Conservation (phyloP, 2,888 invertebrate genomes). For the Synergus itoensis region DNA sequence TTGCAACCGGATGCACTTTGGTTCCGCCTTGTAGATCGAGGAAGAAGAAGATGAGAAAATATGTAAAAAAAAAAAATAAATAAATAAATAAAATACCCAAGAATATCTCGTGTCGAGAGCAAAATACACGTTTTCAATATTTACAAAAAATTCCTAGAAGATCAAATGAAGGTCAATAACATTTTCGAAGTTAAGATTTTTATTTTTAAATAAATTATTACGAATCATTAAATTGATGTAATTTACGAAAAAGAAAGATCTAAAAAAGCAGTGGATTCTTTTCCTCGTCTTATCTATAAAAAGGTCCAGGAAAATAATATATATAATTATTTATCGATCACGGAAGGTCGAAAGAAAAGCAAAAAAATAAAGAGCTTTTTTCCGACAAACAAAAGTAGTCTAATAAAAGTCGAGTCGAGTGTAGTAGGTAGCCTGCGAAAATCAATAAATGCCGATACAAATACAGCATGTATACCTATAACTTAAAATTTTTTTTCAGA, state of each 20-base stretch:
- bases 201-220: no score
- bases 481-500: conserved; percentile 3
- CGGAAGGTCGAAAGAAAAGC: not conserved
- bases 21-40: conserved; percentile 29
- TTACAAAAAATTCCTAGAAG: not conserved
- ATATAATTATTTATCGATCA: not conserved
- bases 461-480: not conserved
- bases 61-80: not conserved
- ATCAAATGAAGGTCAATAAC: not conserved
- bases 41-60: conserved; percentile 19
- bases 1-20: conserved; percentile 40
- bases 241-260: no score
- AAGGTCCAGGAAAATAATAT: conserved; percentile 5
- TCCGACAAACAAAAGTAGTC: not conserved
- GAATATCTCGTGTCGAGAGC: not conserved
- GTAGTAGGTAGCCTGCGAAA: not conserved
- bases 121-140: not conserved
- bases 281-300: not conserved
- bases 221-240: no score
- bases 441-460: not conserved
- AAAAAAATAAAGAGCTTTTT: not conserved
- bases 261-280: no score
- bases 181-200: not conserved
- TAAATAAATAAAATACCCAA: not conserved
- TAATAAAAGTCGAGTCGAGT: not conserved